These are phyloP conservation scores for Argyrosomus japonicus DNA, from an alignment of 2,113 vertebrate species.

Conservation along the genomic window DNA sequence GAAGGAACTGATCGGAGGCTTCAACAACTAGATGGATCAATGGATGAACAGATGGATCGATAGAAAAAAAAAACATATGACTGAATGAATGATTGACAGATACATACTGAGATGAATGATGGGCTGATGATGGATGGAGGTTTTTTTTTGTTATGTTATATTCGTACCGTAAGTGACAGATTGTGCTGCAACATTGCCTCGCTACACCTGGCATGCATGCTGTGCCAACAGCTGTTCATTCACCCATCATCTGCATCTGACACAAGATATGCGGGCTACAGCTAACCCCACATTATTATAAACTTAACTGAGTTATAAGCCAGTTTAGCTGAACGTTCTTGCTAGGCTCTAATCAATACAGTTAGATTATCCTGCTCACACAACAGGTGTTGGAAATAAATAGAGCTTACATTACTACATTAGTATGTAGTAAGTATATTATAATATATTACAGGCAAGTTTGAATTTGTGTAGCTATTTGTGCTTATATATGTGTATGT, in stretches of 20 bases:
- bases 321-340: not conserved
- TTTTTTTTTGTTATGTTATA: not conserved
- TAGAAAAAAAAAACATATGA: constrained; percentile 22
- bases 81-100: constrained; percentile 2
- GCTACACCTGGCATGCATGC: constrained; percentile 35
- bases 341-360: constrained; percentile 28
- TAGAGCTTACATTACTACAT: not conserved
- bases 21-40: not conserved
- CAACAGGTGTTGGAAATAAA: constrained; percentile 32
- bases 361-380: constrained; percentile 16
- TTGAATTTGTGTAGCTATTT: not conserved
- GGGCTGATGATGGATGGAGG: constrained; percentile 26
- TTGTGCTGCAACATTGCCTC: constrained; percentile 19
- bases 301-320: constrained; percentile 13
- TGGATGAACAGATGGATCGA: constrained; percentile 32
- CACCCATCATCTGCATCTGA: constrained; percentile 43
- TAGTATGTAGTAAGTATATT: not conserved
- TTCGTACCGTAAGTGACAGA: constrained; percentile 21
- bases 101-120: not conserved
- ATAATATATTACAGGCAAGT: not conserved
- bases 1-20: not conserved
- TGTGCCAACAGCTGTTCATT: constrained; percentile 54
- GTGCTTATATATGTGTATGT: not conserved
- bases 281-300: constrained; percentile 37
- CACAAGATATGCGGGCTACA: constrained; percentile 39